Percentiles rank a stretch among this genome's conserved stretches.
These are phyloP conservation scores for Etheostoma spectabile DNA, from an alignment of 2,113 vertebrate species.

Conservation along the genomic window DNA sequence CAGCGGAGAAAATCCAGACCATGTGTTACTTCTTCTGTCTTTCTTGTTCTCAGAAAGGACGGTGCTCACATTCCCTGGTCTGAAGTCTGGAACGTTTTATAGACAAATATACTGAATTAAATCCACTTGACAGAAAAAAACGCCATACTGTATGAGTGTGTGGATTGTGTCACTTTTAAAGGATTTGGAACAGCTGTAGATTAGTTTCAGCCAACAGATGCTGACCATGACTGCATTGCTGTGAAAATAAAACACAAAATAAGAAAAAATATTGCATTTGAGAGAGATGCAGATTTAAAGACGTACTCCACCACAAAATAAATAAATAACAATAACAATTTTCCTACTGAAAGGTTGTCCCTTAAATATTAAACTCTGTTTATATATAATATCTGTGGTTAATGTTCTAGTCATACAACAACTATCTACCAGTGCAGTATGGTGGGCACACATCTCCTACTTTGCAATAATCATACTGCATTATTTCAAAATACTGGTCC, in stretches of 20 bases:
- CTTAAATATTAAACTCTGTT: background rate
- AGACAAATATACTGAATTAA: conserved; percentile 10
- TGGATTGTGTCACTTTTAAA: background rate
- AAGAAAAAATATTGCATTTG: background rate
- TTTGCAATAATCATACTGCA: conserved; percentile 1
- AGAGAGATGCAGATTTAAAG: conserved; percentile 10
- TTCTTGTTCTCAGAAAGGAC: background rate
- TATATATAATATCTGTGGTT: background rate
- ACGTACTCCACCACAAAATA: background rate
- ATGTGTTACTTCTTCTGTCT: conserved; percentile 23
- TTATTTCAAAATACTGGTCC: conserved; percentile 1
- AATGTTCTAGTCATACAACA: background rate
- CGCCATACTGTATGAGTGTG: conserved; percentile 1
- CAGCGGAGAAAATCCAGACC: conserved; percentile 50
- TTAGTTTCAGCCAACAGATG: conserved; percentile 1
- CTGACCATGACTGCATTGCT: background rate
- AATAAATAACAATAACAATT: no score
- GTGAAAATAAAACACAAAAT: conserved; percentile 4
- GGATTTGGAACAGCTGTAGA: conserved; percentile 11
- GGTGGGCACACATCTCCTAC: background rate
- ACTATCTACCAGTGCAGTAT: background rate
- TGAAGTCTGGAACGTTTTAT: conserved; percentile 48
- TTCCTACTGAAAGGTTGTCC: background rate
- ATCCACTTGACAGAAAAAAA: conserved; percentile 33
- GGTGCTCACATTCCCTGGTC: conserved; percentile 28